Evolutionary conservation across 2,797 vertebrate genomes (phyloP).

Genomic region (Hybognathus amarus): DNA sequence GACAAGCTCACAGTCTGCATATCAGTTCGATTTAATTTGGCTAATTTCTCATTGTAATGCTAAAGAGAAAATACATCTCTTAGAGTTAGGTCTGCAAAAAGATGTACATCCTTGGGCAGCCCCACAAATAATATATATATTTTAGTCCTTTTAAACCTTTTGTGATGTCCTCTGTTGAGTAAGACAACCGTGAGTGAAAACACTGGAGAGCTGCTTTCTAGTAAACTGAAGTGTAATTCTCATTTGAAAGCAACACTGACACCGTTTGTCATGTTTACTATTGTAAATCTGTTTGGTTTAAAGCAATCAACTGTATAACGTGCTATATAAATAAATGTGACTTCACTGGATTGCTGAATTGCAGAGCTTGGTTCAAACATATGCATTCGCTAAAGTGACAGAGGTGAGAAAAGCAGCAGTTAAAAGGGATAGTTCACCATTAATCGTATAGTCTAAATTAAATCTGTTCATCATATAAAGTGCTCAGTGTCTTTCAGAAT

Average conservation of each 20-base stretch:
- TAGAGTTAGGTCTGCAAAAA: not conserved
- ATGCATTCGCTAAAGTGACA: no score
- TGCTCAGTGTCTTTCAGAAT: no score
- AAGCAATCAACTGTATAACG: not conserved
- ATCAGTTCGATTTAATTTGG: not conserved
- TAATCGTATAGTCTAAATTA: no score
- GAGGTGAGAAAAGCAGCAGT: no score
- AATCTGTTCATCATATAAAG: no score
- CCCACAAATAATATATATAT: not conserved
- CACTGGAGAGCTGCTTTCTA: not conserved
- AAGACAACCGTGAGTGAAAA: not conserved
- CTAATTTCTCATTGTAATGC: conserved; percentile 1
- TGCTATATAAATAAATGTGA: no score
- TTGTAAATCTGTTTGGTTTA: not conserved
- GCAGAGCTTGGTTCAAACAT: no score
- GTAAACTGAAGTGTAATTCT: not conserved
- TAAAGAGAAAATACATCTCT: conserved; percentile 15
- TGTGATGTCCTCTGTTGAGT: not conserved
- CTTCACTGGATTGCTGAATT: no score
- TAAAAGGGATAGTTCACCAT: no score
- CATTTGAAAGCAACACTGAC: not conserved
- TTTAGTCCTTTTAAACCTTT: not conserved
- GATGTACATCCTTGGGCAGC: not conserved
- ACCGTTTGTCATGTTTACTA: not conserved
- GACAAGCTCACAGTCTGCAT: not conserved